Evolutionary conservation across 2,113 vertebrate genomes (phyloP), one percentile per base, ranked within the genome.

Genomic region (Stomatorhinus ivindoensis): DNA sequence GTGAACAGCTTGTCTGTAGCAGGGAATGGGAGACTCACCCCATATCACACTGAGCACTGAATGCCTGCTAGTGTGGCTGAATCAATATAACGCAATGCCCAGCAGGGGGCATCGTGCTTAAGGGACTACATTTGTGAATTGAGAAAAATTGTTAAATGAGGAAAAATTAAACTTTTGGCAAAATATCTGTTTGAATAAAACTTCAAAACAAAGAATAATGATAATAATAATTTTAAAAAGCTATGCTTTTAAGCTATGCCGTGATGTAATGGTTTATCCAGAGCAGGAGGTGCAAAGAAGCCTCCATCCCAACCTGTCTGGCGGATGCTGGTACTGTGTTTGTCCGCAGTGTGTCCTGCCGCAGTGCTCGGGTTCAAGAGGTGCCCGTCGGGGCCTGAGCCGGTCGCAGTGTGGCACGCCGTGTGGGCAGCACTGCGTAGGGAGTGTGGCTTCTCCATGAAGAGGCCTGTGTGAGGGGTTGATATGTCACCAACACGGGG

Each of bases 361-460:
- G 89, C 76, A 51, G 91, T 91, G 27, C 88, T 86, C 4, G 86
- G 50, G 91, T 93, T 93, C 90, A 93, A 93, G 10, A 91, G 46
- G 0, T 93, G 92, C 11, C 94, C 95, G 0, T 95, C 95, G 61
- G 95, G 94, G 47, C 94, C 95, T 92, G 94, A 96, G 93, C 93
- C 96, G 91, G 95, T 96, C 53, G 95, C 95, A 88, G 97, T 94
- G 24, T 97, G 96, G 53, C 92, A 85, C 0, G 92, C 89, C 96
- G 97, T 89, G 95, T 21, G 53, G 5, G 53, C 93, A 80, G 95
- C 95, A 91, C 91, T 95, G 94, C 97, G 96, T 91, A 99, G 93
- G 91, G 93, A 96, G 90, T 96, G 97, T 5, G 98, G 98, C 92
- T 98, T 98, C 94, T 99, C 98, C 97, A 99, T 98, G 95, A 99